These are phyloP conservation scores for Pterostichus niger DNA, from an alignment of 2,888 invertebrate genomes.

Conservation along the genomic window DNA sequence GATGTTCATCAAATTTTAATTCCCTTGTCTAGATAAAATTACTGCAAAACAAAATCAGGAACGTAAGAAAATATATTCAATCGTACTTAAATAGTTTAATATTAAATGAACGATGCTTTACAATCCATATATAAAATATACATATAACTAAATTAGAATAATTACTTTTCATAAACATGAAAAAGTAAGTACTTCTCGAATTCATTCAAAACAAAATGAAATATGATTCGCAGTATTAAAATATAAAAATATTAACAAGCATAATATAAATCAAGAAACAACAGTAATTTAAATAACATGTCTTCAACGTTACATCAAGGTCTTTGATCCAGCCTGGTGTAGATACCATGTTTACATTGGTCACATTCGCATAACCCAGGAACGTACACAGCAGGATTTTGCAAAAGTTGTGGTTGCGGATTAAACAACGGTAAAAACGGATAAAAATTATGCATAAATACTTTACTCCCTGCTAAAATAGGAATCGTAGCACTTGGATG, in stretches of 20 bases:
- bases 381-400: slow-evolving; percentile 76
- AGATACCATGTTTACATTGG: slow-evolving; percentile 75
- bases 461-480: slow-evolving; percentile 74
- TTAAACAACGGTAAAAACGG: slow-evolving; percentile 76
- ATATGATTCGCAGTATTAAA: slow-evolving; percentile 7
- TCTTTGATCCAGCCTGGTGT: slow-evolving; percentile 72
- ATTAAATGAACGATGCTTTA: too few relatives aligned
- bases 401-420: slow-evolving; percentile 74
- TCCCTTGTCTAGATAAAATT: too few relatives aligned
- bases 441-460: slow-evolving; percentile 76
- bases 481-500: slow-evolving; percentile 73
- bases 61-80: too few relatives aligned
- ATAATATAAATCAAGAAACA: slow-evolving; percentile 19
- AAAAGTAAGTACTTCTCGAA: too few relatives aligned
- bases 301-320: slow-evolving; percentile 69
- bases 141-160: too few relatives aligned
- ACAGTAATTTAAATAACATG: not conserved
- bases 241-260: slow-evolving; percentile 44
- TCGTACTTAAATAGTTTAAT: too few relatives aligned
- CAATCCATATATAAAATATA: too few relatives aligned
- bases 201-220: too few relatives aligned
- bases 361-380: slow-evolving; percentile 77
- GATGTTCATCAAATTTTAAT: too few relatives aligned
- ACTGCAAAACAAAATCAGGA: too few relatives aligned
- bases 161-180: too few relatives aligned